These are phyloP conservation scores for Cricetomys ansorgei DNA, from an alignment of 2,113 vertebrate species.

Conservation along the genomic window DNA sequence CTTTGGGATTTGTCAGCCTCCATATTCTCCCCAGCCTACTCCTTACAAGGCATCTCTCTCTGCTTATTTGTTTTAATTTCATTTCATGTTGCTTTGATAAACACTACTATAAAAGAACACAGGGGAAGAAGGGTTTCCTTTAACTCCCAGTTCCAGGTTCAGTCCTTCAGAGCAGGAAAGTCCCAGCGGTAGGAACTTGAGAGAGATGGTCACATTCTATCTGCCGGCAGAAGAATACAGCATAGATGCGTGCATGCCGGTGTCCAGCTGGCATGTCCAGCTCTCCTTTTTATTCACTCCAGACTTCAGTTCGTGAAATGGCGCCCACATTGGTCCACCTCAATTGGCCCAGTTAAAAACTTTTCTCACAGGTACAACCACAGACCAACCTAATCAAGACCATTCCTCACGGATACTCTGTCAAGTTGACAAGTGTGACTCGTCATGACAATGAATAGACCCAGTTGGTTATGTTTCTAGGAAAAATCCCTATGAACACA, in stretches of 20 bases:
- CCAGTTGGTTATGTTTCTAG: slow-evolving; percentile 3
- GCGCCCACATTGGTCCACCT: too few species aligned
- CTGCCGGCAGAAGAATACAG: neutral
- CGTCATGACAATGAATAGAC: too few species aligned
- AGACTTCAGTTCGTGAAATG: neutral
- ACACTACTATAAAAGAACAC: neutral
- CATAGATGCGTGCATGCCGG: neutral
- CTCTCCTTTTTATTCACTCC: neutral
- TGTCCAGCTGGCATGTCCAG: too few species aligned
- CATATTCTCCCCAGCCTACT: neutral
- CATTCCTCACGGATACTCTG: neutral
- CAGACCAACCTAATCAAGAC: neutral
- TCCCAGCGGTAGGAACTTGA: neutral
- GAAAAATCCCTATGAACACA: neutral
- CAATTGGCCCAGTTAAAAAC: neutral
- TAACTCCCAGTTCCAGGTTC: neutral
- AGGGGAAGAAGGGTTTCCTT: neutral
- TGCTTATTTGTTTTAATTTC: neutral
- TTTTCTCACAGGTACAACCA: neutral
- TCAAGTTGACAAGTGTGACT: neutral
- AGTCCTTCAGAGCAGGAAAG: neutral
- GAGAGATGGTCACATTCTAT: neutral
- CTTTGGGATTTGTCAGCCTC: neutral
- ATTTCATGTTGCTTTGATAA: neutral
- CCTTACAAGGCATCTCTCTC: neutral